Evolutionary conservation across 2,888 invertebrate species (phyloP).

Genomic region (Phytoseiulus persimilis): DNA sequence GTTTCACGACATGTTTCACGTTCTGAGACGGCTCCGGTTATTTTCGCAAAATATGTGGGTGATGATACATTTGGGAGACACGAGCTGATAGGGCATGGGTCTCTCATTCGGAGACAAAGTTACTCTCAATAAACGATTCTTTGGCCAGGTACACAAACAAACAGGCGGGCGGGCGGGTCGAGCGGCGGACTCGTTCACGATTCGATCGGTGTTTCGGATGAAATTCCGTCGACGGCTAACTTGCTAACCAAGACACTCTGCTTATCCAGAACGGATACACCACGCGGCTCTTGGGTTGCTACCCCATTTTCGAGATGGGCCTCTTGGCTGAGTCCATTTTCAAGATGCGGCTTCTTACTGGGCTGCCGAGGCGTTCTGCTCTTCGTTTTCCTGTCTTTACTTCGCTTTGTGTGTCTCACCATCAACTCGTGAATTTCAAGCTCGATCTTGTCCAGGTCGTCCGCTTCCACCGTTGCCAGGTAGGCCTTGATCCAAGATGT

Average conservation of each 20-base stretch:
- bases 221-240: neutral
- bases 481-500: conserved; percentile 36
- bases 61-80: neutral
- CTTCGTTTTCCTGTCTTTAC: conserved; percentile 1
- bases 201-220: conserved; percentile 5
- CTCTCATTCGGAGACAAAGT: neutral
- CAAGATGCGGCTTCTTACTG: neutral
- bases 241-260: neutral
- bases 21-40: too few relatives aligned
- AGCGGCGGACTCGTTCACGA: neutral
- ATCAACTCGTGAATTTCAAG: conserved; percentile 37
- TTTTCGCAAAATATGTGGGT: neutral
- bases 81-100: neutral
- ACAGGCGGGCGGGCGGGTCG: neutral
- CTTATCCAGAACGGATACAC: neutral
- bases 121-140: neutral
- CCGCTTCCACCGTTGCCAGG: conserved; percentile 20
- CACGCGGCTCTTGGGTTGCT: neutral
- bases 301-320: conserved; percentile 5
- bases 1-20: neutral
- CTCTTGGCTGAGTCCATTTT: neutral
- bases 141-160: conserved; percentile 30
- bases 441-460: conserved; percentile 35
- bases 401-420: conserved; percentile 37
- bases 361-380: conserved; percentile 5